Percentiles rank a stretch among this genome's conserved stretches.
Conservation (phyloP, 2,888 invertebrate species). For the Xestia sexstrigata region DNA sequence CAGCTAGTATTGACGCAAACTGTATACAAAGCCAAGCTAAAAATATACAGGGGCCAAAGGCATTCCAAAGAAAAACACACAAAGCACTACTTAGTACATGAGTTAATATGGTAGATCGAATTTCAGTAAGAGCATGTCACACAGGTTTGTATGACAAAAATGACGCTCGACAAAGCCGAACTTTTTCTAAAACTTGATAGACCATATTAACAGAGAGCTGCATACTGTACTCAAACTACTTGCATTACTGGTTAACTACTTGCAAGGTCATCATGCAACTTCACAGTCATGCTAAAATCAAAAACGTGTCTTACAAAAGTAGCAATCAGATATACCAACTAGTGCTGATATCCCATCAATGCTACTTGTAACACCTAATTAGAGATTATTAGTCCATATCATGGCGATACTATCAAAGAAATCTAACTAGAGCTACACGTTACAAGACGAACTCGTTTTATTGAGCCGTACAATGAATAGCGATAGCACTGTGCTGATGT, state of each 20-base stretch:
- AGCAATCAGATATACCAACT: conserved; percentile 15
- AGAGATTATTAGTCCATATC: conserved; percentile 56
- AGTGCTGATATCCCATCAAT: conserved; percentile 19
- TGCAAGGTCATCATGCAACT: conserved; percentile 18
- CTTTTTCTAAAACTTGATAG: conserved; percentile 6
- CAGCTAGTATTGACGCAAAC: conserved; percentile 87
- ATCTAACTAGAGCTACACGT: conserved; percentile 31
- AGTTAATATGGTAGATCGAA: background rate
- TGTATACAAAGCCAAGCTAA: conserved; percentile 40
- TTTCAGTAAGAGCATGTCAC: conserved; percentile 2
- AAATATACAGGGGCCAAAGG: conserved; percentile 51
- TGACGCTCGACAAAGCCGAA: background rate
- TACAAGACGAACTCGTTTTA: conserved; percentile 40
- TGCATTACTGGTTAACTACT: conserved; percentile 1
- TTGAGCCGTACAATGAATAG: conserved; percentile 55
- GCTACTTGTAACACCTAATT: conserved; percentile 28
- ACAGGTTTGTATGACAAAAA: background rate
- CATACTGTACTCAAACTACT: conserved; percentile 12
- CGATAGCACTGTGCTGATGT: conserved; percentile 52
- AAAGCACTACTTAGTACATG: conserved; percentile 21
- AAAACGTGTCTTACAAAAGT: background rate
- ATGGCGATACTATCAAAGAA: conserved; percentile 45
- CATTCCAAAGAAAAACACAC: conserved; percentile 47
- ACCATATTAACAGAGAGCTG: background rate
- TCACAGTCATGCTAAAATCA: conserved; percentile 4